A percentile compares a stretch with the other conserved stretches of the same genome.
phyloP scores from a whole-genome alignment of 1,140 invertebrate genomes.

The Leptinotarsa lineolata region DNA sequence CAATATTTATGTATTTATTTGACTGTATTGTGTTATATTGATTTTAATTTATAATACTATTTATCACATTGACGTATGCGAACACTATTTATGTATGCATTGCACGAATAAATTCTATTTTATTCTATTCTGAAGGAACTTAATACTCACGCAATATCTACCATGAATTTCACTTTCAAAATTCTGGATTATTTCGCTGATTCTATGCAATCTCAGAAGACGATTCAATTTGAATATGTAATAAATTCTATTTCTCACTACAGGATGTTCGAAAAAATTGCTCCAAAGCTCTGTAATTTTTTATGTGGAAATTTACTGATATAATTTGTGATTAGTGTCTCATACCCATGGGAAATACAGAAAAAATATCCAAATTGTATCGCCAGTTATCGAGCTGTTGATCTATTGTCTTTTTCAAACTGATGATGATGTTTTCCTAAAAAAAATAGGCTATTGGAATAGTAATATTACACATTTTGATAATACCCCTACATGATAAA shows the following conservation, averaged over 20 bases:
- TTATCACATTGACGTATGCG: too few species aligned
- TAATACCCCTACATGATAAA: not conserved
- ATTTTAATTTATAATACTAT: too few species aligned
- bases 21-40: too few species aligned
- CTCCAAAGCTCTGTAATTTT: slow-evolving; percentile 48
- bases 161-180: not conserved
- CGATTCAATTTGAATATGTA: slow-evolving; percentile 17
- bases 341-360: slow-evolving; percentile 54
- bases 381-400: slow-evolving; percentile 55
- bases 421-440: slow-evolving; percentile 53
- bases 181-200: not conserved
- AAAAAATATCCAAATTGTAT: slow-evolving; percentile 56
- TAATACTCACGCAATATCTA: not conserved
- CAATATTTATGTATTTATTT: too few species aligned
- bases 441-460: slow-evolving; percentile 44
- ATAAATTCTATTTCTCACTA: slow-evolving; percentile 7
- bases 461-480: not conserved
- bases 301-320: not conserved
- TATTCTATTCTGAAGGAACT: too few species aligned
- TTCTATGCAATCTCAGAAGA: slow-evolving; percentile 16
- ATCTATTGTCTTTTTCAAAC: slow-evolving; percentile 49
- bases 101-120: too few species aligned
- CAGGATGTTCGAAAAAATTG: slow-evolving; percentile 1
- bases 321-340: not conserved
- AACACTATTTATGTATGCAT: too few species aligned